Conservation (phyloP, 2,797 vertebrate species). For the Protonibea diacanthus region DNA sequence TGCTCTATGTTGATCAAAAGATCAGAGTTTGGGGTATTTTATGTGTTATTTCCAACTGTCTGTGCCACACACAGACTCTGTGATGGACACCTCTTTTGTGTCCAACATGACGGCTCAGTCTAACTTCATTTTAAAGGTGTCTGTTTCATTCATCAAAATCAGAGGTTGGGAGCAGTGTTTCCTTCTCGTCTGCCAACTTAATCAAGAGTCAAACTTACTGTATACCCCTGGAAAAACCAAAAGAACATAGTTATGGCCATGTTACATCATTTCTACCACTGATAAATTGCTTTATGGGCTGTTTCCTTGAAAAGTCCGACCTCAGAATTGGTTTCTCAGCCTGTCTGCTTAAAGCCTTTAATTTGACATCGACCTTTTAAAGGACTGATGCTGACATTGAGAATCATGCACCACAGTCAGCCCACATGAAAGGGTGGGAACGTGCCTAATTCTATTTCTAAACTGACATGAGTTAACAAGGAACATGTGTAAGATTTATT, state of each 20-base stretch:
- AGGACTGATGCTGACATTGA: constrained; percentile 57
- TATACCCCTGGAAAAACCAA: constrained; percentile 15
- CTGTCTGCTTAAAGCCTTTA: constrained; percentile 52
- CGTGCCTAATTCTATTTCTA: constrained; percentile 67
- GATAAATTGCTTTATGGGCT: constrained; percentile 50
- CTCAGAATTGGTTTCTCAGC: constrained; percentile 51
- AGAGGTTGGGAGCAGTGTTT: constrained; percentile 19
- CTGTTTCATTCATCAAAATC: constrained; percentile 33
- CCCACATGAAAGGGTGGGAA: constrained; percentile 65
- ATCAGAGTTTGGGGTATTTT: neutral
- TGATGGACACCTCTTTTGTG: neutral
- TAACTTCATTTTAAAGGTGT: constrained; percentile 19
- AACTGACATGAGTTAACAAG: constrained; percentile 68
- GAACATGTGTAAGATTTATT: constrained; percentile 77
- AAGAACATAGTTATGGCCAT: constrained; percentile 19
- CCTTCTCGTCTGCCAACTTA: constrained; percentile 40
- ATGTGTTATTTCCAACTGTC: neutral
- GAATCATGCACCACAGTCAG: constrained; percentile 53
- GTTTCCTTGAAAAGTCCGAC: constrained; percentile 55
- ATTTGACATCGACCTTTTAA: constrained; percentile 51
- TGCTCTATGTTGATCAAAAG: neutral
- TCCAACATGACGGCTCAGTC: neutral
- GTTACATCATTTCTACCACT: constrained; percentile 46
- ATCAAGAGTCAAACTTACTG: constrained; percentile 24
- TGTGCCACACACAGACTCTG: neutral